Percentiles rank a stretch among this genome's conserved stretches.
These are phyloP conservation scores for Siniperca obscura DNA, from an alignment of 2,797 vertebrate genomes.

Conservation along the genomic window DNA sequence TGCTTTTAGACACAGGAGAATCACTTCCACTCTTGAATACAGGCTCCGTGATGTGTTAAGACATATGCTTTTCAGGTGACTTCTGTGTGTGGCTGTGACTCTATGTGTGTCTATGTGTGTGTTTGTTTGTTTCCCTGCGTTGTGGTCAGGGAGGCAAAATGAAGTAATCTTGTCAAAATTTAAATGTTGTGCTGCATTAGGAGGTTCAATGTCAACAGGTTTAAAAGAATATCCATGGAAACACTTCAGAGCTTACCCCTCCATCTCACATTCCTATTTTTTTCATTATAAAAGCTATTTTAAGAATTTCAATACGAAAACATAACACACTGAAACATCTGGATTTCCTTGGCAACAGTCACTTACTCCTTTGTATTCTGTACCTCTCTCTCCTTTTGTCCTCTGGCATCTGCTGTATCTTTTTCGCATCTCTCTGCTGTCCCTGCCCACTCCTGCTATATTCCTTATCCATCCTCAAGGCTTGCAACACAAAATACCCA, in stretches of 20 bases:
- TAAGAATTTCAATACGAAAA: slow-evolving; percentile 27
- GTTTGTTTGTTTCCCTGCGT: slow-evolving; percentile 14
- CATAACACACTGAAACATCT: slow-evolving; percentile 51
- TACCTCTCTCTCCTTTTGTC: slow-evolving; percentile 44
- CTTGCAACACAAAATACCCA: slow-evolving; percentile 92
- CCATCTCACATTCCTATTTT: background rate
- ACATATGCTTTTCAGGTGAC: slow-evolving; percentile 55
- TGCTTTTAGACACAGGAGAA: slow-evolving; percentile 51
- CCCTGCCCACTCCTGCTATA: slow-evolving; percentile 48
- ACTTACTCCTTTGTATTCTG: slow-evolving; percentile 39
- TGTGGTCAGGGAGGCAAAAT: slow-evolving; percentile 64
- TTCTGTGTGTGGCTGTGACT: slow-evolving; percentile 20
- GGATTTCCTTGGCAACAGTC: slow-evolving; percentile 49
- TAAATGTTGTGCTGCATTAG: slow-evolving; percentile 51
- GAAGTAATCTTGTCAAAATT: slow-evolving; percentile 61
- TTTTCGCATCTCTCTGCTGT: slow-evolving; percentile 45
- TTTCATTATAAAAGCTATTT: slow-evolving; percentile 11
- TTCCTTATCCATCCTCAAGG: slow-evolving; percentile 79
- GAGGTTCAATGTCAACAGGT: slow-evolving; percentile 52
- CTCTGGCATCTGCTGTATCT: slow-evolving; percentile 56
- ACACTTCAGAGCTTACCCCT: slow-evolving; percentile 26
- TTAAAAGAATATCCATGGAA: slow-evolving; percentile 45
- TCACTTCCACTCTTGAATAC: slow-evolving; percentile 45
- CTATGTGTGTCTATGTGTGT: background rate
- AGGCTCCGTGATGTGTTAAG: slow-evolving; percentile 59